These are phyloP conservation scores for Lasioglossum pauxillum DNA, from an alignment of 2,888 invertebrate species.

Conservation along the genomic window DNA sequence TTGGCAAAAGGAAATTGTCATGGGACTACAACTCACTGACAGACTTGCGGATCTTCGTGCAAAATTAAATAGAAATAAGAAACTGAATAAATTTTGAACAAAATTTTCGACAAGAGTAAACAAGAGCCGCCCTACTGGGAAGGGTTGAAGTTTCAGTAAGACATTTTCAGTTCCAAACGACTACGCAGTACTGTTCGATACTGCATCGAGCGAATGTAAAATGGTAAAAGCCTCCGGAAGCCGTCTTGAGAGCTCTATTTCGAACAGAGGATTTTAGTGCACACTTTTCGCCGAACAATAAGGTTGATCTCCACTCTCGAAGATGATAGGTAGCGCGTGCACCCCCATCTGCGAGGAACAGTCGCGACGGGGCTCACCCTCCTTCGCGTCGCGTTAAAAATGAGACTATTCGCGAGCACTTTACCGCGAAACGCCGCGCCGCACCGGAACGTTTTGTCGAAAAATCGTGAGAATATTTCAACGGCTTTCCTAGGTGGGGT, in stretches of 20 bases:
- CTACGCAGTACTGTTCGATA: not conserved
- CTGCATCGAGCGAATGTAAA: not conserved
- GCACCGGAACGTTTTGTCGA: conserved; percentile 76
- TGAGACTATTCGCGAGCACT: conserved; percentile 80
- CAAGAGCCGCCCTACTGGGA: no score
- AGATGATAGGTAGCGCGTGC: conserved; percentile 11
- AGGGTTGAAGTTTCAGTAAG: no score
- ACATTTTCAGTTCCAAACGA: not conserved
- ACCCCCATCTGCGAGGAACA: conserved; percentile 20
- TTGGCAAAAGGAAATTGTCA: not conserved
- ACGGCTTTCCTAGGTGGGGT: conserved; percentile 67
- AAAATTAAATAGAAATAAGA: no score
- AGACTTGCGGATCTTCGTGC: no score
- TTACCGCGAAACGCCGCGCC: conserved; percentile 73
- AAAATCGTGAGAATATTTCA: conserved; percentile 81
- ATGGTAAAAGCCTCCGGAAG: not conserved
- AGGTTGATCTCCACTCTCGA: not conserved
- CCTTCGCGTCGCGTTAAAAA: conserved; percentile 74
- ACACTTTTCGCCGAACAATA: conserved; percentile 1
- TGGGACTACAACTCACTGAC: no score
- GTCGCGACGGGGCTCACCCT: conserved; percentile 29
- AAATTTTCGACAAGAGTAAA: no score
- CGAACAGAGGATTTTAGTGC: not conserved
- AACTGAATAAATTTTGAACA: no score
- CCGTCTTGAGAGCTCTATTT: not conserved